Conservation (phyloP, 1,140 invertebrate species). For the Argopecten irradians region DNA sequence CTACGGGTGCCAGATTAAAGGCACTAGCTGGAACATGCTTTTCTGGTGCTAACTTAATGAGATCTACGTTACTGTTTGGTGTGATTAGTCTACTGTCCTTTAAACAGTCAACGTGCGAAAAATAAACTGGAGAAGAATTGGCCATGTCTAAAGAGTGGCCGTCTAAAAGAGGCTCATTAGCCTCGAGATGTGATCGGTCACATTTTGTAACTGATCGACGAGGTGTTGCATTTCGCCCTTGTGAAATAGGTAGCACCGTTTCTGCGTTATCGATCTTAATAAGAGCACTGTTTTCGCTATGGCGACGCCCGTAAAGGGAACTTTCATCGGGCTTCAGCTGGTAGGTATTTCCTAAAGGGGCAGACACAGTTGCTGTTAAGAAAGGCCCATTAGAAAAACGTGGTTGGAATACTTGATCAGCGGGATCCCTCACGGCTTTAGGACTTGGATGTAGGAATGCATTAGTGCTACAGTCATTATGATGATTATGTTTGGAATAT, state of each 20-base stretch:
- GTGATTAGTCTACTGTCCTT: not conserved
- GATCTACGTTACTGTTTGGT: not conserved
- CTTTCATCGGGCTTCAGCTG: not conserved
- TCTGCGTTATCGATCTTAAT: not conserved
- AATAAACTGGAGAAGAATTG: slow-evolving; percentile 10
- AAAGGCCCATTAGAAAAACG: not conserved
- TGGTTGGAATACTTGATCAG: not conserved
- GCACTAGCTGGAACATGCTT: not conserved
- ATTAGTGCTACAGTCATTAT: not conserved
- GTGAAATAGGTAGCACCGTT: not conserved
- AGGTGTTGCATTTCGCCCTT: not conserved
- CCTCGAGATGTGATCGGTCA: not conserved
- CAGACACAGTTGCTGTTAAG: slow-evolving; percentile 1
- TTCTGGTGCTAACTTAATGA: not conserved
- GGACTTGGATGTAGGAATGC: not conserved
- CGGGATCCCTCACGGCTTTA: not conserved
- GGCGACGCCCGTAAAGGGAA: not conserved
- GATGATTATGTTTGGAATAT: not conserved
- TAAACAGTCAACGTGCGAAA: not conserved
- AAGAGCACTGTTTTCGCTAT: not conserved
- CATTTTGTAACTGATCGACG: not conserved
- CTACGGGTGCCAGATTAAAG: not conserved
- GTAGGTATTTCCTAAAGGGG: not conserved
- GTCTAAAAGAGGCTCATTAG: not conserved
- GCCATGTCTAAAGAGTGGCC: not conserved